Conservation (phyloP, 2,888 invertebrate species). For the Caenorhabditis plicata region DNA sequence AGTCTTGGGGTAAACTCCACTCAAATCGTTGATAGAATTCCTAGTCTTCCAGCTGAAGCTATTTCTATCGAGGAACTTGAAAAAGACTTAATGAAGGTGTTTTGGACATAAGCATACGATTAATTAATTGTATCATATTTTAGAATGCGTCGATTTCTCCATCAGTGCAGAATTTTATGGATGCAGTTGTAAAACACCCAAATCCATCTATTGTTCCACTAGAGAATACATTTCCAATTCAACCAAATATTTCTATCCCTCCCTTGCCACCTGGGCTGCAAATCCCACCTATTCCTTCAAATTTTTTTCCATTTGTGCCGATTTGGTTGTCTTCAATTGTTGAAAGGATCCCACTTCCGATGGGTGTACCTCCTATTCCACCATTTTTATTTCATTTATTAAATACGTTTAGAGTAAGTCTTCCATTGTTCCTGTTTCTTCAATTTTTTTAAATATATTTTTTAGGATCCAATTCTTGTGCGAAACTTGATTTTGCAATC, state of each 20-base stretch:
- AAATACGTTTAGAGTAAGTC: conserved; percentile 24
- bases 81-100: conserved; percentile 11
- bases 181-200: not conserved
- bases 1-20: too few relatives aligned
- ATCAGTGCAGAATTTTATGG: not conserved
- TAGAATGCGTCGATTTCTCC: too few relatives aligned
- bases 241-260: not conserved
- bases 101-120: not conserved
- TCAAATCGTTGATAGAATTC: too few relatives aligned
- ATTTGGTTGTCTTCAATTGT: conserved; percentile 36
- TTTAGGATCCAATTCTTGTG: conserved; percentile 27
- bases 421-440: not conserved
- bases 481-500: conserved; percentile 24
- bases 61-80: conserved; percentile 29
- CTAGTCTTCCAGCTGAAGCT: conserved; percentile 13
- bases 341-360: conserved; percentile 28
- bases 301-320: conserved; percentile 35
- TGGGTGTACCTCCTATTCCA: conserved; percentile 39
- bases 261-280: conserved; percentile 7
- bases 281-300: conserved; percentile 38
- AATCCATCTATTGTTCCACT: not conserved
- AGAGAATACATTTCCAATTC: too few relatives aligned
- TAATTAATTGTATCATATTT: not conserved
- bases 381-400: conserved; percentile 33
- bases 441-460: not conserved